phyloP scores from a whole-genome alignment of 2,888 invertebrate species.

The Pachydiplax longipennis region DNA sequence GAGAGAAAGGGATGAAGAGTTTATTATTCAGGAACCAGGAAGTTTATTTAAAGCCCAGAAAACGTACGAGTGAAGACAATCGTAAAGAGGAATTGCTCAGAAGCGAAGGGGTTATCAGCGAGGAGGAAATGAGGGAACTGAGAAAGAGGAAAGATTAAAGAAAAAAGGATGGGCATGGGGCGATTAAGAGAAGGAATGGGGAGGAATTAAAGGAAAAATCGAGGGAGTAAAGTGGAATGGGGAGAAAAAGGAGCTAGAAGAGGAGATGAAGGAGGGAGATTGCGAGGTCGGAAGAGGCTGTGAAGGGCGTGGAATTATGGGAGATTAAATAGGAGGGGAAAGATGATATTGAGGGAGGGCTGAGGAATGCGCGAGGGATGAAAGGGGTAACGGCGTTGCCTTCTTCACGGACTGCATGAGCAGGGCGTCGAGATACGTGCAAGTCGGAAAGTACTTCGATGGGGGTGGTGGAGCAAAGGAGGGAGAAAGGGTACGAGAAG shows the following conservation, averaged over 20 bases:
- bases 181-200: not conserved
- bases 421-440: not conserved
- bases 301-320: not conserved
- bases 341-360: not conserved
- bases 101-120: not conserved
- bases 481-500: not conserved
- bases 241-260: not conserved
- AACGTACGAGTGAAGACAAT: not conserved
- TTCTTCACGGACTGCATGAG: not conserved
- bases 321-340: constrained; percentile 1
- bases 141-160: not conserved
- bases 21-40: not conserved
- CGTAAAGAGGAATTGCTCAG: not conserved
- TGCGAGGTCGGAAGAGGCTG: not conserved
- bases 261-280: not conserved
- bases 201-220: not conserved
- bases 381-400: not conserved
- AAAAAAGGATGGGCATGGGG: not conserved
- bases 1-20: not conserved
- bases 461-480: not conserved
- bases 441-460: not conserved
- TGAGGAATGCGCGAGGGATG: not conserved
- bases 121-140: not conserved
- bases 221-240: not conserved
- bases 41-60: not conserved